Percentiles rank a stretch among this genome's conserved stretches.
These are phyloP conservation scores for Ditylenchus dipsaci DNA, from an alignment of 1,140 invertebrate genomes.

Conservation along the genomic window DNA sequence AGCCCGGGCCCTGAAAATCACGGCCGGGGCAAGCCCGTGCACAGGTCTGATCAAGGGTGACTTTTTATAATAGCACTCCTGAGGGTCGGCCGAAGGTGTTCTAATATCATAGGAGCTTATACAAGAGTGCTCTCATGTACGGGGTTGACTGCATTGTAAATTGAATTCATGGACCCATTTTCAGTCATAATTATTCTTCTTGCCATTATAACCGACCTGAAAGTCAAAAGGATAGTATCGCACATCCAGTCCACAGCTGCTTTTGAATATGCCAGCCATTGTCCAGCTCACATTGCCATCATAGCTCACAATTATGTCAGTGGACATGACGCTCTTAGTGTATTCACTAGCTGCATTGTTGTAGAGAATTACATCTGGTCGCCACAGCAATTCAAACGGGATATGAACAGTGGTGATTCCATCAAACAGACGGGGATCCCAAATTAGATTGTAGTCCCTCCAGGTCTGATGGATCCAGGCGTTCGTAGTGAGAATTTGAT, in stretches of 20 bases:
- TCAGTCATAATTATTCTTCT: constrained; percentile 15
- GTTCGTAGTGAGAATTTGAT: constrained; percentile 77
- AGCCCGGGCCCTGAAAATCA: no score
- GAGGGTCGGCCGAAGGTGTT: no score
- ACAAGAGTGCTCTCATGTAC: no score
- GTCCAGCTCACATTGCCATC: constrained; percentile 63
- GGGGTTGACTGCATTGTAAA: no score
- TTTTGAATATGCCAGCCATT: constrained; percentile 62
- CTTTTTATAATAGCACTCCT: no score
- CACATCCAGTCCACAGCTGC: constrained; percentile 58
- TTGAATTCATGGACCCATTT: neutral
- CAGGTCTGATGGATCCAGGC: constrained; percentile 72
- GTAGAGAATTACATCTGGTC: constrained; percentile 56
- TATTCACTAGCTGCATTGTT: constrained; percentile 56
- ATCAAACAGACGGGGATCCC: constrained; percentile 87
- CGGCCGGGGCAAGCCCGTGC: no score
- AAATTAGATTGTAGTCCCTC: constrained; percentile 66
- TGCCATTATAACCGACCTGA: constrained; percentile 29
- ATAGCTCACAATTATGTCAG: constrained; percentile 61
- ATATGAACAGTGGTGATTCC: constrained; percentile 72
- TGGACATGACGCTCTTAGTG: constrained; percentile 53
- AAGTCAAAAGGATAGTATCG: constrained; percentile 62
- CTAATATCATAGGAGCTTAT: no score
- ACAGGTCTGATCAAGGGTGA: no score
- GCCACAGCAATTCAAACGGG: constrained; percentile 40